Evolutionary conservation across 2,797 vertebrate species (phyloP), one percentile per base, ranked within the genome.

Genomic region (Chaetodon trifasciatus): DNA sequence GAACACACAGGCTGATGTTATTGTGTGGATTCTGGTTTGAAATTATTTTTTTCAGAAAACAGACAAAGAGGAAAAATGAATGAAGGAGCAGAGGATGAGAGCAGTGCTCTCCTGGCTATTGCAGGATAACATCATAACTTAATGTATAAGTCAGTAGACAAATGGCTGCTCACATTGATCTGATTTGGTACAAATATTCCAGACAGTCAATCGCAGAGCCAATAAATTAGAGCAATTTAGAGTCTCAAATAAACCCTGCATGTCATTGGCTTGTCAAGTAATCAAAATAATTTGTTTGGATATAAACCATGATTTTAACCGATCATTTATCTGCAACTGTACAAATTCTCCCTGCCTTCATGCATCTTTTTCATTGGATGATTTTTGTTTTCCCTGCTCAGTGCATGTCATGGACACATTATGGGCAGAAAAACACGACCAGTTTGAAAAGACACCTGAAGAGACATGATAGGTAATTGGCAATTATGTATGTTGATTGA

Each of bases 11-110:
- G 28, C 8, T 60, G 37, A 46, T 53, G 39, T 40, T 40, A 47
- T 49, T n/a, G 35, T 53, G 35, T 53, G 21, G 58, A 61, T 64
- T 52, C 24, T 40, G 68, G 42, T 64, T 79, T 68, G 11, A 24
- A 58, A 73, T 65, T 37, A 49, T 63, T 42, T 4, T 69, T 19
- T 68, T 52, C 39, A 1, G 6, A 13, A 12, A 44, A 19, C 24
- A 49, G 15, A 46, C 19, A 44, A 58, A 60, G 35, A 60, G 32
- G 6, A 1, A 17, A 5, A 52, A 24, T 9, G 8, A 42, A 42
- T 35, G 17, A 16, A 53, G 11, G 19, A 66, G 37, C 16, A n/a
- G 42, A n/a, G 12, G n/a, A 46, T 56, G 28, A 6, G 15, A 64
- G 64, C 39, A 57, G 37, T 12, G 15, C 9, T 63, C 16, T 3